Percentiles rank a stretch among this genome's conserved stretches.
These are phyloP conservation scores for Chionis minor DNA, from an alignment of 2,113 vertebrate species.

Conservation along the genomic window DNA sequence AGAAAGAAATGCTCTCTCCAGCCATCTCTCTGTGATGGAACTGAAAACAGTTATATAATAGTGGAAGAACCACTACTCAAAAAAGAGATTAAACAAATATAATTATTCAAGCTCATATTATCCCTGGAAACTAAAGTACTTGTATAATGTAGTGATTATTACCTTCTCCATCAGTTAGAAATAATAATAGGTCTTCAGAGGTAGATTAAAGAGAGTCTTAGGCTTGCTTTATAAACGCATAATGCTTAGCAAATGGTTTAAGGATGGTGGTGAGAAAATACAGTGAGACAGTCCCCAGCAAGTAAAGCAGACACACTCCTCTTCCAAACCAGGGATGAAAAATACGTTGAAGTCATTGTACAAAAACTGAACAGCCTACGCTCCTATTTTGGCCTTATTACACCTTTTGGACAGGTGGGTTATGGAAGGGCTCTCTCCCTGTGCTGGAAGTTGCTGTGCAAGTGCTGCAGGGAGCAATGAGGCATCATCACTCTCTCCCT, in stretches of 20 bases:
- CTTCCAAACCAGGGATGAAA: background rate
- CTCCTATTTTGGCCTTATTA: background rate
- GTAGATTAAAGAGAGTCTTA: background rate
- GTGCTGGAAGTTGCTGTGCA: background rate
- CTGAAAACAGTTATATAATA: background rate
- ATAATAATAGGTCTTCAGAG: background rate
- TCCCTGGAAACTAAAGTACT: background rate
- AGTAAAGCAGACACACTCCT: background rate
- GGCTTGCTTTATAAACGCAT: background rate
- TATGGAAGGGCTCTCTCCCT: background rate
- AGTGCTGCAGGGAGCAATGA: background rate
- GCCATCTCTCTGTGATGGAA: background rate
- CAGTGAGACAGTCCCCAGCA: background rate
- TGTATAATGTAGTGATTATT: background rate
- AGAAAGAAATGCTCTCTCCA: background rate
- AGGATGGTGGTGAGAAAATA: background rate
- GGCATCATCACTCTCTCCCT: background rate
- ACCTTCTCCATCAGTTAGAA: background rate
- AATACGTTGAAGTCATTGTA: background rate
- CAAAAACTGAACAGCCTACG: background rate
- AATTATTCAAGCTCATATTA: background rate
- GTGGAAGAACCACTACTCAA: background rate
- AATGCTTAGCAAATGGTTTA: background rate
- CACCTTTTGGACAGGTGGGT: background rate
- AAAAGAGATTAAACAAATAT: background rate